phyloP scores from a whole-genome alignment of 2,888 invertebrate genomes.

The Euplagia quadripunctaria region DNA sequence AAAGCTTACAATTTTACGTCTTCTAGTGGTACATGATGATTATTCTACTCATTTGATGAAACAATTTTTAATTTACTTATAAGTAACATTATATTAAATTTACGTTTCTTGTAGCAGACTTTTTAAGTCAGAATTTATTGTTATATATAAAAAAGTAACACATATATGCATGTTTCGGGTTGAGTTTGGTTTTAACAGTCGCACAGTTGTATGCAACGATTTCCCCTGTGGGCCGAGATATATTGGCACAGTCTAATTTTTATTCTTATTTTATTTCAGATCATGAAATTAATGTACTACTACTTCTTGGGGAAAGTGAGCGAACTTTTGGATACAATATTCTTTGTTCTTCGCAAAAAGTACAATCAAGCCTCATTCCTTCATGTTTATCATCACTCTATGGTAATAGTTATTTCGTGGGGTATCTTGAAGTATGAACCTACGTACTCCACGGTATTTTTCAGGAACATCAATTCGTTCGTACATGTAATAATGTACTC shows the following conservation, averaged over 20 bases:
- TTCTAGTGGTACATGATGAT: too few species aligned
- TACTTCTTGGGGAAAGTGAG: conserved; percentile 93
- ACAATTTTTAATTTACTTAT: too few species aligned
- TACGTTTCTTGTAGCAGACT: too few species aligned
- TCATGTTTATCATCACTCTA: conserved; percentile 95
- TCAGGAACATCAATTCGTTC: conserved; percentile 87
- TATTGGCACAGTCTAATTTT: neutral
- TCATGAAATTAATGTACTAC: conserved; percentile 63
- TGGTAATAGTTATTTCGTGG: conserved; percentile 93
- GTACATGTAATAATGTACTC: conserved; percentile 94
- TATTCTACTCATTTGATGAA: too few species aligned
- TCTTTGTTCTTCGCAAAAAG: conserved; percentile 94
- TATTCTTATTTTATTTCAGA: conserved; percentile 67
- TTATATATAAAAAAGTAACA: too few species aligned
- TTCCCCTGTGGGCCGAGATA: too few species aligned
- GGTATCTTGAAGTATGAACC: conserved; percentile 91
- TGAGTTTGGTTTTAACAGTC: too few species aligned
- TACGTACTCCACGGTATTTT: conserved; percentile 89
- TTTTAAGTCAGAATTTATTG: too few species aligned
- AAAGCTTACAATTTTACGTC: too few species aligned
- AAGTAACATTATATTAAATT: too few species aligned
- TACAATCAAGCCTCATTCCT: conserved; percentile 92
- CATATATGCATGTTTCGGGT: too few species aligned
- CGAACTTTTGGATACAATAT: conserved; percentile 93
- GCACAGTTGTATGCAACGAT: too few species aligned